Base-by-base conservation (phyloP, 1,140 invertebrate species). In the Pinna nobilis region DNA sequence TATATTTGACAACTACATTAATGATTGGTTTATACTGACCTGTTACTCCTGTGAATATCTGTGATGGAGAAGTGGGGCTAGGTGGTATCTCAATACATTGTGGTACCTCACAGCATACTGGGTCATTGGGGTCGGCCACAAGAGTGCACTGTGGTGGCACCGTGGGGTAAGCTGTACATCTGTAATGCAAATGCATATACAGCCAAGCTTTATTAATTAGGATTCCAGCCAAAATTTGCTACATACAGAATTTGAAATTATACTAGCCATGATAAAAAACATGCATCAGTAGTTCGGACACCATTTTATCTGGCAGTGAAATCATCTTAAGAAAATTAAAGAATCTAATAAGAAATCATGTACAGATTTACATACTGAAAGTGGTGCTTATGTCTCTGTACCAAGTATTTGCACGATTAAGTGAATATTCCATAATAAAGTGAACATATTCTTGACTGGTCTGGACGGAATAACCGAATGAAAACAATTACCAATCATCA, bases 121-220 rank as follows among this genome's bases (percentile, higher is more conserved):
- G 82, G 37, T 82, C 82, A 32, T 79, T 79, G 28, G 80, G 82
- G 41, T 81, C 80, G 20, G 80, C 76, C 47, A 81, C 78, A 64
- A 82, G 53, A 11, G 71, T 76, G 51, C 84, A 85, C 5, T 69
- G 57, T 32, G 50, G 30, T 25, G 84, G 81, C 9, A 85, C 44
- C 20, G 63, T 77, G 49, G 64, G 28, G 70, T 79, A 85, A 28
- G 64, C 77, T 11, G 81, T 66, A 72, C 84, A 85, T 65, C 84
- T 85, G 61, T 25, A 55, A 60, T 23, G 20, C 32, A 57, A 20
- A 33, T 15, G 37, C 18, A 53, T n/a, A n/a, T n/a, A n/a, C n/a
- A n/a, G 20, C 23, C 23, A 53, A 53, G 5, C 15, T 13, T 18
- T 47, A 47, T 47, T 47, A 47, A 47, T 47, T 13, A 20, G 20